Conservation (phyloP, 2,888 invertebrate genomes). For the Actias luna region DNA sequence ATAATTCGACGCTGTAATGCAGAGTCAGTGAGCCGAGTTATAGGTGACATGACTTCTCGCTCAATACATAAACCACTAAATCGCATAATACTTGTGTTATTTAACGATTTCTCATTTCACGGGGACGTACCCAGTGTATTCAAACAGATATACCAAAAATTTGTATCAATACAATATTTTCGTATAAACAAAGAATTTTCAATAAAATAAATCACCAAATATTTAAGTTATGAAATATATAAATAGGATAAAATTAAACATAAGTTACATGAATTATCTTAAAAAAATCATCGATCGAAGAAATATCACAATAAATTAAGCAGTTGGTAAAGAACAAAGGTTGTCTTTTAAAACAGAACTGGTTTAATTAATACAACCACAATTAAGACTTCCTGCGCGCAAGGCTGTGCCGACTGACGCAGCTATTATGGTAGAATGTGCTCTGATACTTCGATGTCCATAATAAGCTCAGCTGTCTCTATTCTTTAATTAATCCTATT, state of each 20-base stretch:
- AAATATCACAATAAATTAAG: constrained; percentile 22
- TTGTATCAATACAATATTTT: background rate
- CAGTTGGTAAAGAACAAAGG: constrained; percentile 36
- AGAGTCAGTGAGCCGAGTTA: background rate
- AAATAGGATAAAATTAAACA: background rate
- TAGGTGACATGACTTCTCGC: background rate
- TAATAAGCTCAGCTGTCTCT: too few relatives aligned
- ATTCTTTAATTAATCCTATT: background rate
- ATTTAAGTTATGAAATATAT: background rate
- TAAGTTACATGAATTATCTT: background rate
- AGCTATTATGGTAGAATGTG: background rate
- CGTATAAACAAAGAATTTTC: background rate
- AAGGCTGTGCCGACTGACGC: constrained; percentile 29
- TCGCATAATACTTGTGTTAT: background rate
- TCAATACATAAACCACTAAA: background rate
- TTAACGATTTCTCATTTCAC: background rate
- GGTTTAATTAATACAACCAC: constrained; percentile 51
- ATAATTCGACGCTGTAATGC: background rate
- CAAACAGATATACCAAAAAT: background rate
- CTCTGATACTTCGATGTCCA: background rate
- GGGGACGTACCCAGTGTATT: background rate
- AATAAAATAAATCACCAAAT: background rate
- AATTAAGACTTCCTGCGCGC: constrained; percentile 66
- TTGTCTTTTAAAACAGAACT: constrained; percentile 42
- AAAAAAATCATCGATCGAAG: background rate